Percentiles rank a stretch among this genome's conserved stretches.
Conservation (phyloP, 2,888 invertebrate genomes). For the Bruchidius siliquastri region DNA sequence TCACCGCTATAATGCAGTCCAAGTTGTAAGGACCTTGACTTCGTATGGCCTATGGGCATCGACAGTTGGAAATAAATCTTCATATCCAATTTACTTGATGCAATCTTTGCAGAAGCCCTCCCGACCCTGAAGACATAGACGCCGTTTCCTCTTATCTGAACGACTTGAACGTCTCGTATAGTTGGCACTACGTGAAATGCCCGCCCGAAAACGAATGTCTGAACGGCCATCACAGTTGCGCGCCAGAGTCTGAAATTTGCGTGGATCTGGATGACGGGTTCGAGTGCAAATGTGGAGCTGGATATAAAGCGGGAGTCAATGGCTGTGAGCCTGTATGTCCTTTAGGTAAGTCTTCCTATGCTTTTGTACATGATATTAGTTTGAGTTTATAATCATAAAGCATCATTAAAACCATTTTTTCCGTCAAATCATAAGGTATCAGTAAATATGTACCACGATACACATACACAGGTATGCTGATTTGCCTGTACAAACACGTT, state of each 20-base stretch:
- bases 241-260: constrained; percentile 81
- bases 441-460: too few species aligned
- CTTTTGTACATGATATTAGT: too few species aligned
- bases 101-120: constrained; percentile 1
- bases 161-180: constrained; percentile 50
- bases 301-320: constrained; percentile 56
- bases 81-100: too few species aligned
- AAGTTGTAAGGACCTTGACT: too few species aligned
- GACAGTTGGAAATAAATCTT: too few species aligned
- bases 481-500: too few species aligned
- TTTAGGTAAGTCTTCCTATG: constrained; percentile 50
- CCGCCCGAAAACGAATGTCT: constrained; percentile 91
- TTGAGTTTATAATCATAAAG: too few species aligned
- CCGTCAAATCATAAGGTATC: too few species aligned
- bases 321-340: constrained; percentile 76
- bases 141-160: background rate
- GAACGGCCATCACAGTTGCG: constrained; percentile 88
- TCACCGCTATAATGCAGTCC: too few species aligned
- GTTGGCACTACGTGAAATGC: constrained; percentile 87
- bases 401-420: too few species aligned
- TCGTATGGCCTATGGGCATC: too few species aligned
- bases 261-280: constrained; percentile 78
- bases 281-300: constrained; percentile 77
- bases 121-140: constrained; percentile 27
- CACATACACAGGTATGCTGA: too few species aligned